Base-by-base conservation (phyloP, 1,140 invertebrate species). In the Andricus grossulariae region DNA sequence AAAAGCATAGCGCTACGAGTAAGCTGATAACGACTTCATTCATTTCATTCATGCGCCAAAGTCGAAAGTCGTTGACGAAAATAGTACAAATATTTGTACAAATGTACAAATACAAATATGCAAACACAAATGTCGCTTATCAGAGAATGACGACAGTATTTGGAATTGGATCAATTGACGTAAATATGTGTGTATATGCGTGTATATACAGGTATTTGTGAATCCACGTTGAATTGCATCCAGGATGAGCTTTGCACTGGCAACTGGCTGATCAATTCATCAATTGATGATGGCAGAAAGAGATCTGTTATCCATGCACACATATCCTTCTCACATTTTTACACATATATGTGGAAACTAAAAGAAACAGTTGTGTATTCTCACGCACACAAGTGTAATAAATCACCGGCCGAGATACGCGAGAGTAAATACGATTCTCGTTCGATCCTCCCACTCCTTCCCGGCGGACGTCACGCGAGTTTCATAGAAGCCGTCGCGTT, bases 351-450 rank as follows among this genome's bases (percentile, higher is more conserved):
- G 60, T 39, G 32, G 32, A 16, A 66, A 25, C n/a, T 16, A 16
- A 39, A 32, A 66, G 60, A 66, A 16, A 66, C n/a, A 6, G 18
- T 54, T 66, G 39, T 66, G 21, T 11, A 66, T 25, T 66, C 12
- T 66, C 60, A 66, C 60, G 13, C 60, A 66, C 60, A 66, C 60
- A 66, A 16, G 39, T 39, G 25, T 15, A 66, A 66, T 66, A 39
- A 39, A 66, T 66, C 60, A 66, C 32, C 60, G 25, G 21, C 19
- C 57, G 57, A 66, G 57, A 66, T 66, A 66, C 57, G 57, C 57
- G 60, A 66, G 60, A 66, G 60, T 66, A 66, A 66, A 66, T 66
- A 66, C 60, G 60, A 66, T 66, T 66, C 60, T 66, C 60, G 39
- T 66, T 66, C 60, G 60, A 66, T 7, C 60, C 60, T 66, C 60